Percentiles rank a stretch among this genome's conserved stretches.
Evolutionary conservation across 2,888 invertebrate genomes (phyloP).

Genomic region (Pandemis cinnamomeana): DNA sequence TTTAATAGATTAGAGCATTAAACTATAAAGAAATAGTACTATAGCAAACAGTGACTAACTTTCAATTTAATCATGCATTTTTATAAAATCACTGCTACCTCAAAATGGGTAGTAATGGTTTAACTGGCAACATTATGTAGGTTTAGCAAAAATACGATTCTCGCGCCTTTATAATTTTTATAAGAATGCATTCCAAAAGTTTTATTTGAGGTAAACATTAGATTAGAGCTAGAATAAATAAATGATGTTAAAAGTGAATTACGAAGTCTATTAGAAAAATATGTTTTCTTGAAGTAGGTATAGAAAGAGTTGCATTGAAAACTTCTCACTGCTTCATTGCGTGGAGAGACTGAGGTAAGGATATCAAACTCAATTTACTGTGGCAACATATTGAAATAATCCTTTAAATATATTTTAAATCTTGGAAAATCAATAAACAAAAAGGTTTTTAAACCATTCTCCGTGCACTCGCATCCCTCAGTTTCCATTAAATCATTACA

Average conservation of each 20-base stretch:
- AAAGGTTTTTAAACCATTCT: slow-evolving; percentile 4
- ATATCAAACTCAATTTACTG: slow-evolving; percentile 1
- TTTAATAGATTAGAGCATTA: slow-evolving; percentile 68
- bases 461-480: slow-evolving; percentile 40
- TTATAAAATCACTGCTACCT: slow-evolving; percentile 60
- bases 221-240: slow-evolving; percentile 55
- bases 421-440: neutral
- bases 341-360: slow-evolving; percentile 56
- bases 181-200: slow-evolving; percentile 61
- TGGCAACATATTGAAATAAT: slow-evolving; percentile 15
- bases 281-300: slow-evolving; percentile 63
- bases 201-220: slow-evolving; percentile 50
- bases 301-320: slow-evolving; percentile 69
- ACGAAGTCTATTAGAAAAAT: slow-evolving; percentile 72
- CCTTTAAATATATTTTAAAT: neutral
- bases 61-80: slow-evolving; percentile 59
- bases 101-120: slow-evolving; percentile 48
- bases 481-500: slow-evolving; percentile 38
- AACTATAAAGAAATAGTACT: slow-evolving; percentile 69
- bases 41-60: slow-evolving; percentile 68
- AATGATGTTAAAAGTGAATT: slow-evolving; percentile 54
- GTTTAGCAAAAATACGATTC: slow-evolving; percentile 60
- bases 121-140: slow-evolving; percentile 56
- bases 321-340: slow-evolving; percentile 52
- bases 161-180: slow-evolving; percentile 59